Evolutionary conservation across 2,113 vertebrate species (phyloP).

Genomic region (Tenebrosternarchus preto): DNA sequence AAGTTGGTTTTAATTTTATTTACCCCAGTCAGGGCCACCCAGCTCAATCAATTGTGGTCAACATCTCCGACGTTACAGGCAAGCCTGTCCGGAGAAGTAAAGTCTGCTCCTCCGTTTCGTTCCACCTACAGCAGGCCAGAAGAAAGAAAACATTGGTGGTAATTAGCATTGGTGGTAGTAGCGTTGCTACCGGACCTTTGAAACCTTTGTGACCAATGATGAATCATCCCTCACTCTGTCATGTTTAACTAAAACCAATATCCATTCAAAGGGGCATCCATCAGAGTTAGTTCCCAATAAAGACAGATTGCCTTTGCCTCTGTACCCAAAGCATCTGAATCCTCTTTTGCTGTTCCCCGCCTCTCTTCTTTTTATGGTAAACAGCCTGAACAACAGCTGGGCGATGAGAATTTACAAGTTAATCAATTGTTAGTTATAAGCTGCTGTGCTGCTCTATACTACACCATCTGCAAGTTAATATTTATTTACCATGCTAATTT

Average conservation of each 20-base stretch:
- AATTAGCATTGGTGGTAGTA: conserved; percentile 69
- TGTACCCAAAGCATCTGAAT: conserved; percentile 79
- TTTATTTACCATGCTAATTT: conserved; percentile 75
- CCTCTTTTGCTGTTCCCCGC: conserved; percentile 67
- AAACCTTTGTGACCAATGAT: conserved; percentile 76
- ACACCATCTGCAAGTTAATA: conserved; percentile 77
- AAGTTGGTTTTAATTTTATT: background rate
- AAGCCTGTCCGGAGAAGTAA: conserved; percentile 14
- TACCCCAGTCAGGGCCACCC: background rate
- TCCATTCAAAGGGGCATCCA: conserved; percentile 79
- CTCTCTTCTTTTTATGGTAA: conserved; percentile 77
- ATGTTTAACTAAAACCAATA: conserved; percentile 84
- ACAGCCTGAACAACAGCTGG: conserved; percentile 81
- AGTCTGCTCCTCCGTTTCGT: conserved; percentile 35
- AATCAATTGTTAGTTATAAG: conserved; percentile 80
- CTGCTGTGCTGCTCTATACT: conserved; percentile 65
- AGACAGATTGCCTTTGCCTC: conserved; percentile 78
- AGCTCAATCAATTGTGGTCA: background rate
- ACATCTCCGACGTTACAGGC: background rate
- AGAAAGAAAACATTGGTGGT: conserved; percentile 57
- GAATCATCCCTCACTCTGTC: conserved; percentile 81
- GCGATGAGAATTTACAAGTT: conserved; percentile 78
- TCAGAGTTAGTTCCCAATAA: conserved; percentile 81
- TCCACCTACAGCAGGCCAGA: conserved; percentile 41
- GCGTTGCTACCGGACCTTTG: conserved; percentile 68